Evolutionary conservation across 2,797 vertebrate genomes (phyloP).

Genomic region (Cossypha dichroa): DNA sequence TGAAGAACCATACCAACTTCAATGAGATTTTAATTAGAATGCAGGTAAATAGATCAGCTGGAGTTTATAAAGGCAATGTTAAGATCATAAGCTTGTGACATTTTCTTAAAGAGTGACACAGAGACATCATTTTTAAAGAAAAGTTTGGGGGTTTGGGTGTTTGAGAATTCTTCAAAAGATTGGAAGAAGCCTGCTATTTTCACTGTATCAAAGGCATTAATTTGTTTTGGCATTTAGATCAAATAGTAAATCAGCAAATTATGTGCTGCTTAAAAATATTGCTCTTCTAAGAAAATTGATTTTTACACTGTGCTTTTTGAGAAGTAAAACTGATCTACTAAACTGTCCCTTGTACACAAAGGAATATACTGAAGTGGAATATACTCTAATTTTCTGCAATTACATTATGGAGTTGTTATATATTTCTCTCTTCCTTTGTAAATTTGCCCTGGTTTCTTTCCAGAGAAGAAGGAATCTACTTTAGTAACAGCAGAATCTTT

Average conservation of each 20-base stretch:
- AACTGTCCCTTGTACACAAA: not conserved
- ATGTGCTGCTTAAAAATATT: not conserved
- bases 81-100: not conserved
- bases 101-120: not conserved
- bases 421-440: not conserved
- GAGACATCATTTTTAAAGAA: not conserved
- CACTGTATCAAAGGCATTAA: not conserved
- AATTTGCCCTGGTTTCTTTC: not conserved
- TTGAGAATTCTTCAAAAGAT: not conserved
- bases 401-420: not conserved
- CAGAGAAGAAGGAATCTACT: not conserved
- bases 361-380: not conserved
- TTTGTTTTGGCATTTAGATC: not conserved
- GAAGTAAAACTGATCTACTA: not conserved
- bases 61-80: not conserved
- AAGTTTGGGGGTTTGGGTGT: not conserved
- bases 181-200: not conserved
- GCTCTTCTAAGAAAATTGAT: not conserved
- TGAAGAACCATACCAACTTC: not conserved
- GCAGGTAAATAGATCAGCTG: not conserved
- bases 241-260: not conserved
- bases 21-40: not conserved
- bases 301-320: not conserved
- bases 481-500: not conserved
- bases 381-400: not conserved